A percentile compares a stretch with the other conserved stretches of the same genome.
phyloP scores from a whole-genome alignment of 2,113 vertebrate genomes.

The Saiga tatarica region DNA sequence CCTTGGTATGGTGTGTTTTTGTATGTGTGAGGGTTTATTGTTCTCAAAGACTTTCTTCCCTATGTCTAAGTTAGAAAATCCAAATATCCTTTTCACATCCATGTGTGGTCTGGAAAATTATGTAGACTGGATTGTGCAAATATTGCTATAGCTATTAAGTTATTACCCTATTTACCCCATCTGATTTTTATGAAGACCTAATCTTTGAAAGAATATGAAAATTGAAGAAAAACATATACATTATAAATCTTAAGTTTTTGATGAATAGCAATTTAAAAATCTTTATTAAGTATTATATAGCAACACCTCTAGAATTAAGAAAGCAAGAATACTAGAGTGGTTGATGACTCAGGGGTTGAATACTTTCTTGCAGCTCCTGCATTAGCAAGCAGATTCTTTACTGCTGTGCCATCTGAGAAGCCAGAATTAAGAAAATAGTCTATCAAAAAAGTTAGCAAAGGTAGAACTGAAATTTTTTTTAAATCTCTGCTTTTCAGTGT shows the following conservation, averaged over 20 bases:
- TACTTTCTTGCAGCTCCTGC: not conserved
- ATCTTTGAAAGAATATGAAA: not conserved
- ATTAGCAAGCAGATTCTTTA: not conserved
- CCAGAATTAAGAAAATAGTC: not conserved
- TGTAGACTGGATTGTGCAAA: not conserved
- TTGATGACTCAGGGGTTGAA: not conserved
- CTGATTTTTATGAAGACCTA: not conserved
- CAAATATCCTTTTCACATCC: not conserved
- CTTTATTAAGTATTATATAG: not conserved
- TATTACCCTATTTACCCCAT: not conserved
- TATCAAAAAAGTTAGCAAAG: not conserved
- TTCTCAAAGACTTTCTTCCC: not conserved
- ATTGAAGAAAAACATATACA: not conserved
- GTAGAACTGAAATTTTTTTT: not conserved
- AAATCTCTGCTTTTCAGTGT: not conserved
- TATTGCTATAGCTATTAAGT: not conserved
- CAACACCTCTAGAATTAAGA: not conserved
- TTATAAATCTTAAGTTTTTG: not conserved
- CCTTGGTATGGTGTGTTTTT: not conserved
- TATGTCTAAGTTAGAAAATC: not conserved
- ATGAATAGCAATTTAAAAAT: not conserved
- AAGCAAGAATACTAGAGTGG: not conserved
- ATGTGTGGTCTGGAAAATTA: not conserved
- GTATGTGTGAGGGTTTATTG: not conserved
- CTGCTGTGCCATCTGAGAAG: rapidly evolving